These are phyloP conservation scores for Drosophila arawakana DNA, from an alignment of 1,140 invertebrate genomes.

Conservation along the genomic window DNA sequence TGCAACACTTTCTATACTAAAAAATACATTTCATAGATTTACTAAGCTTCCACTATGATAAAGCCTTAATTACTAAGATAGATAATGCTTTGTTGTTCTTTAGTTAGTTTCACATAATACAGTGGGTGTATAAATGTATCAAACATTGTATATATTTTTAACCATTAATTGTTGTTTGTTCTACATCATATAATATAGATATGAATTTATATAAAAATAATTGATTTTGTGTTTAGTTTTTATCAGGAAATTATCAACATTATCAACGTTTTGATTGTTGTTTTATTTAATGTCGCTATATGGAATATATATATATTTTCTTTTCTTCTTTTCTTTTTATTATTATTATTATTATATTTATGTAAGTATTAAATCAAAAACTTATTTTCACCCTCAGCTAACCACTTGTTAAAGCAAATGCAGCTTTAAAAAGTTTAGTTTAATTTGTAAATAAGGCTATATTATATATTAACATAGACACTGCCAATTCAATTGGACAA, in stretches of 20 bases:
- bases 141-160: slow-evolving; percentile 67
- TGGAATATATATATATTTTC: slow-evolving; percentile 54
- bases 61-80: slow-evolving; percentile 32
- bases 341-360: no score
- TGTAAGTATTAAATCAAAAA: slow-evolving; percentile 63
- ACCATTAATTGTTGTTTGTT: slow-evolving; percentile 29
- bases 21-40: slow-evolving; percentile 35
- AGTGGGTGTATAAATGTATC: slow-evolving; percentile 64
- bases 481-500: slow-evolving; percentile 75
- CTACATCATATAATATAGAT: slow-evolving; percentile 43
- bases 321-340: no score
- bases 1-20: slow-evolving; percentile 19
- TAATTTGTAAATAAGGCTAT: slow-evolving; percentile 59
- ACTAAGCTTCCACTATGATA: slow-evolving; percentile 36
- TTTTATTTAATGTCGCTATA: slow-evolving; percentile 49
- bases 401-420: slow-evolving; percentile 54
- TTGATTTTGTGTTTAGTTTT: slow-evolving; percentile 27
- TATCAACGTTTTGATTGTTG: slow-evolving; percentile 15
- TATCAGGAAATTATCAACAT: slow-evolving; percentile 29
- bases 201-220: slow-evolving; percentile 58
- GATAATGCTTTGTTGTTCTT: slow-evolving; percentile 35
- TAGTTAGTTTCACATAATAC: slow-evolving; percentile 35
- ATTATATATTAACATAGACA: slow-evolving; percentile 50
- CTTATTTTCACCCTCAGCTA: slow-evolving; percentile 64
- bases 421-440: slow-evolving; percentile 57